These are phyloP conservation scores for Drosophila erecta DNA, from an alignment of 1,140 invertebrate genomes.

Conservation along the genomic window DNA sequence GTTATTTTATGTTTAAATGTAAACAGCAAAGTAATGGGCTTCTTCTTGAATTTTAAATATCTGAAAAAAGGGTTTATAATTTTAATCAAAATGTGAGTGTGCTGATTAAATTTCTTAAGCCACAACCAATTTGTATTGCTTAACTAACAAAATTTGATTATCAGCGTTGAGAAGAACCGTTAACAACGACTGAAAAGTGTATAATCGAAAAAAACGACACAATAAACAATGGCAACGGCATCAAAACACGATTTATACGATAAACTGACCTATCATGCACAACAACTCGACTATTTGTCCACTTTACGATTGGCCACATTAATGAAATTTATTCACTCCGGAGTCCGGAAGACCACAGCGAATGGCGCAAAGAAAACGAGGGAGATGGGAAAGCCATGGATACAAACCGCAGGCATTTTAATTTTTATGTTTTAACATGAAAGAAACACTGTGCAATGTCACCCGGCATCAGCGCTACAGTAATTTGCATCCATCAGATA, in stretches of 20 bases:
- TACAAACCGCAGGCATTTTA: conserved; percentile 68
- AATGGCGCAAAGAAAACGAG: not conserved
- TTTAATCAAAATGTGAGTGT: no score
- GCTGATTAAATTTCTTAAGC: no score
- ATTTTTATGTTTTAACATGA: conserved; percentile 58
- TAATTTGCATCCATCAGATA: conserved; percentile 68
- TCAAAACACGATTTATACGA: conserved; percentile 40
- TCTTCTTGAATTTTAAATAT: no score
- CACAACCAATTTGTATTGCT: not conserved
- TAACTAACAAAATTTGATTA: conserved; percentile 20
- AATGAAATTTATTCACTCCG: conserved; percentile 69
- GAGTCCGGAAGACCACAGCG: conserved; percentile 57
- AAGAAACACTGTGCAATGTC: conserved; percentile 47
- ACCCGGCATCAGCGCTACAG: conserved; percentile 41
- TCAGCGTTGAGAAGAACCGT: conserved; percentile 14
- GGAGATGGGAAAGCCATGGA: conserved; percentile 38
- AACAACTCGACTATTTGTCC: conserved; percentile 31
- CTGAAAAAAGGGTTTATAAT: no score
- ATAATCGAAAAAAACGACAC: conserved; percentile 14
- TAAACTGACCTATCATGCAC: conserved; percentile 24
- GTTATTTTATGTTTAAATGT: no score
- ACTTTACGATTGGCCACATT: conserved; percentile 72
- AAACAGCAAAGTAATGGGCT: not conserved
- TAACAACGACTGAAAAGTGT: conserved; percentile 9
- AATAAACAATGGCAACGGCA: conserved; percentile 39